Evolutionary conservation across 2,888 invertebrate species (phyloP), one percentile per base, ranked within the genome.

Genomic region (Colostygia pectinataria): DNA sequence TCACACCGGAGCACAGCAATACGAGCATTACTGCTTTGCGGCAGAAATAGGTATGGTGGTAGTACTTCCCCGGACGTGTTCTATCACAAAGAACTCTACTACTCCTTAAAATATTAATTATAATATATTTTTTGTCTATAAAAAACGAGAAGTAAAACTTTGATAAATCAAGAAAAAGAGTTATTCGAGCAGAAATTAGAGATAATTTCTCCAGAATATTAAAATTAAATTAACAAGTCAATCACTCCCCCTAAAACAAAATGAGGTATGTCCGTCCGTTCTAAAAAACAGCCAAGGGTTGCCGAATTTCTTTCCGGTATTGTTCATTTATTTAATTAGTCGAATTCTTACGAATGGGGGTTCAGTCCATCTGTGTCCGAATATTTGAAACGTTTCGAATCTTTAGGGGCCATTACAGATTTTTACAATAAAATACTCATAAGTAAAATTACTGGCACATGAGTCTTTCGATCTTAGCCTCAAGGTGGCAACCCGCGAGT

Each of bases 281-380:
- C 73, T 76, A 83, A 85, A 86, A 87, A 84, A 74, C 71, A 71
- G 69, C 79, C 73, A 83, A 85, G 89, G 88, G 85, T 84, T 83
- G 79, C 65, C 71, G 73, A 80, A 83, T 84, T 84, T 86, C 82
- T 86, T 86, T 81, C 80, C 73, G 74, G 75, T 71, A 76, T 78
- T 79, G 80, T 82, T 77, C 82, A 82, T 88, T 84, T 82, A 85
- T 89, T 89, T 86, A 88, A 90, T 90, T 90, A 87, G 86, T 88
- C 75, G 83, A 80, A 90, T 90, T 90, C 87, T 88, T 90, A 87
- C 76, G 74, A 82, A 72, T 85, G 78, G 80, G 77, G 80, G 68
- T 70, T 76, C 37, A 41, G 38, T 46, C 46, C 34, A 18, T 82
- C 80, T 81, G 77, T 86, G 84, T 81, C 80, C 80, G 72, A 83